A percentile compares a stretch with the other conserved stretches of the same genome.
Conservation (phyloP, 2,888 invertebrate species). For the Sarcophaga carnaria region DNA sequence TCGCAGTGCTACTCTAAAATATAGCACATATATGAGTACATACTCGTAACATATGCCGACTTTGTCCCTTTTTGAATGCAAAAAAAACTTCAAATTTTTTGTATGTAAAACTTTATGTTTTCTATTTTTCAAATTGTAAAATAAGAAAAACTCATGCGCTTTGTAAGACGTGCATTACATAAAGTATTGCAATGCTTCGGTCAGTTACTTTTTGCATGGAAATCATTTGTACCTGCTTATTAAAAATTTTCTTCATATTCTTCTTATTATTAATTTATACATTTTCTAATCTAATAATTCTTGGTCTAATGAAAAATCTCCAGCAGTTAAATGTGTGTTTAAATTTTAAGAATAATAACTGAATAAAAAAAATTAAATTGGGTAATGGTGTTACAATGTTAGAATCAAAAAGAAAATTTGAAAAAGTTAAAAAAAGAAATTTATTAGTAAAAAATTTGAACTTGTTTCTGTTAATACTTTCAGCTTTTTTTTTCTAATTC, state of each 20-base stretch:
- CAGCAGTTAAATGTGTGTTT: slow-evolving; percentile 1
- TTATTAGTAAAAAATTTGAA: slow-evolving; percentile 25
- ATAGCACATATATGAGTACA: too few relatives aligned
- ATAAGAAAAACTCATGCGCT: too few relatives aligned
- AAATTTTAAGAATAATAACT: slow-evolving; percentile 39
- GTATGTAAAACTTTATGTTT: too few relatives aligned
- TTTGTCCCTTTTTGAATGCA: too few relatives aligned
- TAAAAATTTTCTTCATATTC: neutral
- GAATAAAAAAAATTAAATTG: slow-evolving; percentile 25
- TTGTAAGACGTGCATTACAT: too few relatives aligned
- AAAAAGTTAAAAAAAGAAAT: slow-evolving; percentile 7
- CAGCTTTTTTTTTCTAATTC: slow-evolving; percentile 48
- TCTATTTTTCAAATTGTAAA: too few relatives aligned
- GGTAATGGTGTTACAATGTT: slow-evolving; percentile 47
- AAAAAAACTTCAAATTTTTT: too few relatives aligned
- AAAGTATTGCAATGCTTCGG: too few relatives aligned
- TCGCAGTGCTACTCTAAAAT: too few relatives aligned
- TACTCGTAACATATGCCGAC: too few relatives aligned
- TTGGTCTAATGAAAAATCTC: slow-evolving; percentile 11
- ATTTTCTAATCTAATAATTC: slow-evolving; percentile 56
- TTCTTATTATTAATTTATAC: slow-evolving; percentile 10
- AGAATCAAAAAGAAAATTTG: slow-evolving; percentile 19
- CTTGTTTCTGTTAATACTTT: slow-evolving; percentile 41
- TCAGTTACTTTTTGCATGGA: neutral
- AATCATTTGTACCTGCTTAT: neutral